Percentiles rank a stretch among this genome's conserved stretches.
Evolutionary conservation across 2,113 vertebrate species (phyloP).

Genomic region (Ictalurus punctatus): DNA sequence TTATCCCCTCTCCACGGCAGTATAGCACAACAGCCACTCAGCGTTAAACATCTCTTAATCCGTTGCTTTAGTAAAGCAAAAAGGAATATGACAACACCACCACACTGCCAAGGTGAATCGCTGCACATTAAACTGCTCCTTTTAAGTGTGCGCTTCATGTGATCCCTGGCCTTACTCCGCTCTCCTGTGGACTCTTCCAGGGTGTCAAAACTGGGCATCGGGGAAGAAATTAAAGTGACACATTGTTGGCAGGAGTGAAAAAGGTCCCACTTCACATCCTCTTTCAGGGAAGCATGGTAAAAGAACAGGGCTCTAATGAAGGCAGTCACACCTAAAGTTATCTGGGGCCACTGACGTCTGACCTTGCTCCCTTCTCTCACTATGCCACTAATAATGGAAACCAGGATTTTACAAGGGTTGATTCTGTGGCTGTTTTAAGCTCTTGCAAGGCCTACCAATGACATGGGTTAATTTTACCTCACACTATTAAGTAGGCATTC

Average conservation of each 20-base stretch:
- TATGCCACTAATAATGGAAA: constrained; percentile 89
- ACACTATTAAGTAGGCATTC: constrained; percentile 80
- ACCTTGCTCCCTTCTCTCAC: constrained; percentile 73
- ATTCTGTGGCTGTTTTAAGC: constrained; percentile 81
- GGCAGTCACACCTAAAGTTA: constrained; percentile 94
- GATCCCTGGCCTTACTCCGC: constrained; percentile 69
- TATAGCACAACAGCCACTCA: constrained; percentile 50
- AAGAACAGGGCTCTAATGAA: constrained; percentile 91
- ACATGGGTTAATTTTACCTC: constrained; percentile 89
- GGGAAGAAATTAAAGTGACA: constrained; percentile 88
- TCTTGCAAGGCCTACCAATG: constrained; percentile 83
- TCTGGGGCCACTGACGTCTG: constrained; percentile 81
- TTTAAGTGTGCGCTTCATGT: constrained; percentile 77
- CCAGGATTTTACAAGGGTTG: constrained; percentile 73
- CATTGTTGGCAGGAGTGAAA: constrained; percentile 85
- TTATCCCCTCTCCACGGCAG: constrained; percentile 64
- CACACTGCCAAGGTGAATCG: constrained; percentile 66
- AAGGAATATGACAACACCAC: constrained; percentile 11
- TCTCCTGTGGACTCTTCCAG: constrained; percentile 70
- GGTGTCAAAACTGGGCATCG: constrained; percentile 79
- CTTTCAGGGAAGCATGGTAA: constrained; percentile 78
- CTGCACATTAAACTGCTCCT: constrained; percentile 77
- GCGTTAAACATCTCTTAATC: constrained; percentile 56
- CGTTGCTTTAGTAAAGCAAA: constrained; percentile 61
- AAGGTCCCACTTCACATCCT: constrained; percentile 78